phyloP scores from a whole-genome alignment of 2,113 vertebrate species.

The Mesoclemmys tuberculata region DNA sequence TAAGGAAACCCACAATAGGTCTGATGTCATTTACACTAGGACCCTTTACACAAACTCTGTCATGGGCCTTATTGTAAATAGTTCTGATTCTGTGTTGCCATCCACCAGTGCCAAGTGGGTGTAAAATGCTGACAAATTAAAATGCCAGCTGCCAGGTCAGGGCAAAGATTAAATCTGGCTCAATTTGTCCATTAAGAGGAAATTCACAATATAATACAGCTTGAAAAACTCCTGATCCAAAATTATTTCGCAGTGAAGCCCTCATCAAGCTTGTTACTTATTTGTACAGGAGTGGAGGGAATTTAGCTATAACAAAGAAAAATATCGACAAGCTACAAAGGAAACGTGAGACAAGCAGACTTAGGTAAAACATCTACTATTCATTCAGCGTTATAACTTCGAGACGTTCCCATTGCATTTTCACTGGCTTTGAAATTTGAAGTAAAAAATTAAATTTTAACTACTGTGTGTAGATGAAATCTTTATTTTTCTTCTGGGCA shows the following conservation, averaged over 20 bases:
- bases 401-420: not conserved
- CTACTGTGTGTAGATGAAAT: accelerated
- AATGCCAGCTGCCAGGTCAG: too few relatives aligned
- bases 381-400: not conserved
- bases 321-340: not conserved
- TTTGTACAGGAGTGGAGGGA: not conserved
- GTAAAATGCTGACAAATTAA: not conserved
- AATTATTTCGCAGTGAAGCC: not conserved
- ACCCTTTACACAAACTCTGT: not conserved
- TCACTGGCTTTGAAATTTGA: not conserved
- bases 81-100: not conserved
- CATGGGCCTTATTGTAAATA: not conserved
- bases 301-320: not conserved
- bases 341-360: not conserved
- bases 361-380: not conserved
- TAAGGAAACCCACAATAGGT: not conserved
- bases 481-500: not conserved
- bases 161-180: too few relatives aligned
- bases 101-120: not conserved
- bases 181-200: not conserved
- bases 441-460: not conserved
- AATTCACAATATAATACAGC: not conserved
- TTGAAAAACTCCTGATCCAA: not conserved
- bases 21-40: not conserved
- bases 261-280: not conserved